A percentile compares a stretch with the other conserved stretches of the same genome.
These are phyloP conservation scores for Ictalurus punctatus DNA, from an alignment of 2,113 vertebrate genomes.

Conservation along the genomic window DNA sequence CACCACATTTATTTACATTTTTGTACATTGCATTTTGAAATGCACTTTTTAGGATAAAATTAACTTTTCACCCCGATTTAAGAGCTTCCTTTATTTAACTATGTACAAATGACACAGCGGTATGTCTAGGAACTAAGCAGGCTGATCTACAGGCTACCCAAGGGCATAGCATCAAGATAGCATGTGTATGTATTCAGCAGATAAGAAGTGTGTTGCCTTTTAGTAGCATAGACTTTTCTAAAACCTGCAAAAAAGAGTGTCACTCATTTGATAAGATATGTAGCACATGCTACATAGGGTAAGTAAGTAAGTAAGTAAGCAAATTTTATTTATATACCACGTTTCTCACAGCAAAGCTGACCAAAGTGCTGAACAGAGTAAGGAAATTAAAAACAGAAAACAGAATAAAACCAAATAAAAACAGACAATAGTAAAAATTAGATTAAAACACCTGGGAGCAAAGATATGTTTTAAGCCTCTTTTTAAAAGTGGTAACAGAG, in stretches of 20 bases:
- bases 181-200: background rate
- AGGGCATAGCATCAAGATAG: background rate
- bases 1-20: no score
- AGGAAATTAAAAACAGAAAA: no score
- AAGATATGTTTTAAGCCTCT: no score
- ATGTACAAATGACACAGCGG: background rate
- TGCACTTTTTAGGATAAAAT: background rate
- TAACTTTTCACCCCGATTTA: background rate
- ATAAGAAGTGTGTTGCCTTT: background rate
- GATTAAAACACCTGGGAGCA: no score
- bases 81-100: background rate
- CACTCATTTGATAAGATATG: background rate
- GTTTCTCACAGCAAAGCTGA: no score
- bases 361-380: no score
- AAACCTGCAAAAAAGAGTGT: background rate
- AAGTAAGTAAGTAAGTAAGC: no score
- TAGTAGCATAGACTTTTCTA: background rate
- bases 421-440: no score
- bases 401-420: no score
- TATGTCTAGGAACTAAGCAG: background rate
- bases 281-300: background rate
- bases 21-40: background rate
- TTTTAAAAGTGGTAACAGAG: no score
- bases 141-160: background rate
- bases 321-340: no score